phyloP scores from a whole-genome alignment of 2,113 vertebrate genomes.

The Ranitomeya imitator region DNA sequence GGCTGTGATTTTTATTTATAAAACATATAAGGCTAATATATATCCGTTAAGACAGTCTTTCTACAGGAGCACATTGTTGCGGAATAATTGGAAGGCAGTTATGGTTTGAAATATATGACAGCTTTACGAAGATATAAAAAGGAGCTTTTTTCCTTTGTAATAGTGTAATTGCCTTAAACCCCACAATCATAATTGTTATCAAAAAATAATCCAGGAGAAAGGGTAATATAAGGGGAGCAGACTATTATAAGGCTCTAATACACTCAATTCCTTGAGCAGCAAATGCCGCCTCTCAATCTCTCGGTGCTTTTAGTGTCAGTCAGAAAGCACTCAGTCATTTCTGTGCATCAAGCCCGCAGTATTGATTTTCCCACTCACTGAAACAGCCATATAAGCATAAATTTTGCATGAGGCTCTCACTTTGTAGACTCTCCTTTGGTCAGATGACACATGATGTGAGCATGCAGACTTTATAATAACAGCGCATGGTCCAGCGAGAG shows the following conservation, averaged over 20 bases:
- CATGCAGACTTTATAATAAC: constrained; percentile 90
- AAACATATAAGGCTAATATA: constrained; percentile 83
- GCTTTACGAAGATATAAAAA: constrained; percentile 82
- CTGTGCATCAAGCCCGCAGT: constrained; percentile 92
- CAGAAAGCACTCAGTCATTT: constrained; percentile 98
- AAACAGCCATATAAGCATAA: constrained; percentile 99
- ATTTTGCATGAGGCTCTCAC: constrained; percentile 99
- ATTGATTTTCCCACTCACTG: constrained; percentile 99
- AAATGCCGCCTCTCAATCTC: constrained; percentile 91
- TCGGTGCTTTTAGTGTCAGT: constrained; percentile 98
- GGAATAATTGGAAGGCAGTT: constrained; percentile 92
- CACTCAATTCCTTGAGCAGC: constrained; percentile 84
- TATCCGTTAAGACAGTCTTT: constrained; percentile 80
- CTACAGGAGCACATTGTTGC: constrained; percentile 82
- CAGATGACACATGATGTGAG: constrained; percentile 95
- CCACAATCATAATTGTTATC: constrained; percentile 87
- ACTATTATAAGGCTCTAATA: constrained; percentile 87
- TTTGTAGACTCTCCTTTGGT: constrained; percentile 91
- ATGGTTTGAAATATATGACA: constrained; percentile 83
- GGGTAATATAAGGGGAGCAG: constrained; percentile 92
- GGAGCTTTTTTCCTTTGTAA: constrained; percentile 79
- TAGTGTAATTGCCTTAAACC: constrained; percentile 86
- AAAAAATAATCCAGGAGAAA: constrained; percentile 92
- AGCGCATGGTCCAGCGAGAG: constrained; percentile 83
- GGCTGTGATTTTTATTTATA: constrained; percentile 84